These are phyloP conservation scores for Sisyra nigra DNA, from an alignment of 2,888 invertebrate species.

Conservation along the genomic window DNA sequence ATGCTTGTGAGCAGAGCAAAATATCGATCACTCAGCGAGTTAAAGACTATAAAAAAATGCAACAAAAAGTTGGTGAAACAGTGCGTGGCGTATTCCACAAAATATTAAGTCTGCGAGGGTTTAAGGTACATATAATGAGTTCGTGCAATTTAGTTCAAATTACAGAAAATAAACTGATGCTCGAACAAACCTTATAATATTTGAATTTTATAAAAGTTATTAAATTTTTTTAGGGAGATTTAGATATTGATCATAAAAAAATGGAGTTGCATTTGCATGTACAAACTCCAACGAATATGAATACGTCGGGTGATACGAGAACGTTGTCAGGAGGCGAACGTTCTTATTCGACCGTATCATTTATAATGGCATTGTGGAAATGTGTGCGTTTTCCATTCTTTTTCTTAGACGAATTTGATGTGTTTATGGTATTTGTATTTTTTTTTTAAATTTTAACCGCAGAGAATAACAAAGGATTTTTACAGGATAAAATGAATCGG, in stretches of 20 bases:
- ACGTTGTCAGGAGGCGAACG: constrained; percentile 91
- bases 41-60: constrained; percentile 22
- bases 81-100: constrained; percentile 33
- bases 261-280: constrained; percentile 35
- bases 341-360: constrained; percentile 88
- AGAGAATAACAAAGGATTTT: constrained; percentile 11
- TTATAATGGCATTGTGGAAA: constrained; percentile 87
- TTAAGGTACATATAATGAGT: constrained; percentile 34
- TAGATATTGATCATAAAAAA: constrained; percentile 33
- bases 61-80: constrained; percentile 23
- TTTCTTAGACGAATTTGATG: constrained; percentile 92
- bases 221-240: constrained; percentile 35
- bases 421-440: constrained; percentile 67
- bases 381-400: constrained; percentile 84
- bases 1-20: constrained; percentile 17
- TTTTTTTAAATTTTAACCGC: background rate
- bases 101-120: constrained; percentile 36
- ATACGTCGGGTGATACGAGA: constrained; percentile 32
- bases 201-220: background rate
- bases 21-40: constrained; percentile 21
- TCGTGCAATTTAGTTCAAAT: too few relatives aligned
- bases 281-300: constrained; percentile 32
- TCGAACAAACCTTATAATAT: background rate
- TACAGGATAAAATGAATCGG: constrained; percentile 71
- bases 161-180: background rate